Evolutionary conservation across 2,797 vertebrate genomes (phyloP).

Genomic region (Smutsia gigantea): DNA sequence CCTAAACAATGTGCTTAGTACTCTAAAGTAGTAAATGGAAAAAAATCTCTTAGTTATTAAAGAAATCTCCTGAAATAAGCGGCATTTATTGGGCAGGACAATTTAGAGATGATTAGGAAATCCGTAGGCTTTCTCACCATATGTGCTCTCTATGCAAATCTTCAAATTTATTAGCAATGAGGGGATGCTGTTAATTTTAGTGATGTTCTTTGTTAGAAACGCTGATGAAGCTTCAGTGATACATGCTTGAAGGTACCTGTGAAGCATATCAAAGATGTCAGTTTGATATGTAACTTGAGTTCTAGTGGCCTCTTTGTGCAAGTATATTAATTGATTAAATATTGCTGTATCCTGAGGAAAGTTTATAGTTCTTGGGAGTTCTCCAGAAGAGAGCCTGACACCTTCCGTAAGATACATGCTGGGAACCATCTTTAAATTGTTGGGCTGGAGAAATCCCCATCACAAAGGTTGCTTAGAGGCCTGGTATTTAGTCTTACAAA

Average conservation of each 20-base stretch:
- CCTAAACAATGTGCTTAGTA: background rate
- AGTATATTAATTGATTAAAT: constrained; percentile 10
- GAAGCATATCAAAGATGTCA: constrained; percentile 13
- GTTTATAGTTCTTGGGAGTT: background rate
- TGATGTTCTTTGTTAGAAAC: background rate
- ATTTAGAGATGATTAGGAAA: background rate
- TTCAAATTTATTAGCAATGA: background rate
- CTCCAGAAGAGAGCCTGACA: background rate
- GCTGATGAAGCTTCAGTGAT: background rate
- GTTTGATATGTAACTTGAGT: constrained; percentile 34
- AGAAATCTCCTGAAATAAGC: background rate
- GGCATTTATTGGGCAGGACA: background rate
- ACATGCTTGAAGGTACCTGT: background rate
- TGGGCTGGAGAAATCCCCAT: background rate
- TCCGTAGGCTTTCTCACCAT: background rate
- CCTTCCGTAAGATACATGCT: background rate
- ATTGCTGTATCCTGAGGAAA: background rate
- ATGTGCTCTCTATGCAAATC: background rate
- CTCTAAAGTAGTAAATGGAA: background rate
- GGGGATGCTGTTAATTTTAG: background rate
- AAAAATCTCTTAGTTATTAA: background rate
- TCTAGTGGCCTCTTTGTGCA: background rate
- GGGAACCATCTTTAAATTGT: constrained; percentile 18
- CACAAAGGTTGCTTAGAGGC: background rate
- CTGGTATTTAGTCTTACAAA: background rate